Base-by-base conservation (phyloP, 2,888 invertebrate genomes). In the Pseudoips prasinana region DNA sequence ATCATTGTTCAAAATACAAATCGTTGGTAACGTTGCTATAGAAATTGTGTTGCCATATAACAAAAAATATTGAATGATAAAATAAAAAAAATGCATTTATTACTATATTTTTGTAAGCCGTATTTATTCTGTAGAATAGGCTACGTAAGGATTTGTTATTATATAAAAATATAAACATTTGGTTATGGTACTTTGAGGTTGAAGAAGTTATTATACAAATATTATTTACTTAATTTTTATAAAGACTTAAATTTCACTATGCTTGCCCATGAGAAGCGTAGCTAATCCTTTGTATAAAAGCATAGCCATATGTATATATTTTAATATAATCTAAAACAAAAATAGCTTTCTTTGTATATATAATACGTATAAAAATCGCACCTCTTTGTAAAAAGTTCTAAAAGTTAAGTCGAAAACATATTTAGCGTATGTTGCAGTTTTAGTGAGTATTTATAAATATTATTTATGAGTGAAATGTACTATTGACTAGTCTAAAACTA, bases 71-170 rank as follows among this genome's bases (percentile, higher is more conserved):
- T 47, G 25, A 50, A 51, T 46, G 59, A 55, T 60, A 50, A 32
- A 45, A 45, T 58, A 53, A 58, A 39, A n/a, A 51, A 66, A 68
- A 68, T 73, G 78, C 76, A 78, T 79, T 79, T 77, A 73, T 64
- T 67, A 69, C 63, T 66, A 72, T 76, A 77, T 77, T 77, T 78
- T 78, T 77, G 52, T 77, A 75, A 69, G 64, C 60, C 46, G 49
- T 71, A 60, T 69, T 58, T 63, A 55, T 55, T 52, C 40, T 3
- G 19, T 52, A 49, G 41, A 38, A 41, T 39, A 50, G 40, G 25
- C 33, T 31, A 20, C 11, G 28, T 19, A 38, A 29, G 28, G 8
- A 25, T 25, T 31, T 25, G 22, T 4, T 33, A 42, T 30, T 26
- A 29, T 41, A 46, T 41, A 24, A 10, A 33, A 41, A 37, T 48